Evolutionary conservation across 2,797 vertebrate species (phyloP), one percentile per base, ranked within the genome.

Genomic region (Acrocephalus scirpaceus): DNA sequence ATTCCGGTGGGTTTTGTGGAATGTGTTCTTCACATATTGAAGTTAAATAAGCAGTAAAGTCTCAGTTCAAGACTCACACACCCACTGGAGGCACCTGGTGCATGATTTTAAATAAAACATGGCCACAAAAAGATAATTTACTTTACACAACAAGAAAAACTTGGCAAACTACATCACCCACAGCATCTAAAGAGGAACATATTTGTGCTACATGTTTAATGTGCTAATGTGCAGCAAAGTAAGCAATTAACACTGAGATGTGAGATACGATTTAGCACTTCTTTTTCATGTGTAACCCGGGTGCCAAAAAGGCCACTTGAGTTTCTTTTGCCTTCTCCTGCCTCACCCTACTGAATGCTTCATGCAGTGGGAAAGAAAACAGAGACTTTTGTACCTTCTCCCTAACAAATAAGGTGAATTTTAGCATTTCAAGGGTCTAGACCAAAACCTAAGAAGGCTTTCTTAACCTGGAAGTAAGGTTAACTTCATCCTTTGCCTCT

Each of bases 191-290:
- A 47, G 25, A 36, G 36, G 70, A 92, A 90, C 78, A 69, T 67
- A 50, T 77, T 88, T 94, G 48, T 90, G 27, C 60, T 30, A 47
- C 74, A 61, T 38, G 30, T 94, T 51, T 58, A 76, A 75, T 19
- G 51, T 79, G 77, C 32, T 91, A 86, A 95, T 86, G 34, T 51
- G 36, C 74, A 88, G 70, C 29, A 62, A 83, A 92, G 51, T 50
- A 84, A 87, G 88, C 45, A 74, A 95, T 95, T 95, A 94, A 73
- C 86, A 74, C 64, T 48, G 38, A 30, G 40, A 83, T 29, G 10
- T 72, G 71, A 65, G 36, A 70, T 76, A 44, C 3, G 10, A 56
- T 62, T 91, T 78, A 72, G 17, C 26, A 21, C 54, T 65, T 76
- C 20, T 54, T 76, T 82, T 27, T 38, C 29, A 2, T 32, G 8